Evolutionary conservation across 30 jellyfish, hydroid and myxozoan genomes (phyloP).

Genomic region (Mastigias papua): DNA sequence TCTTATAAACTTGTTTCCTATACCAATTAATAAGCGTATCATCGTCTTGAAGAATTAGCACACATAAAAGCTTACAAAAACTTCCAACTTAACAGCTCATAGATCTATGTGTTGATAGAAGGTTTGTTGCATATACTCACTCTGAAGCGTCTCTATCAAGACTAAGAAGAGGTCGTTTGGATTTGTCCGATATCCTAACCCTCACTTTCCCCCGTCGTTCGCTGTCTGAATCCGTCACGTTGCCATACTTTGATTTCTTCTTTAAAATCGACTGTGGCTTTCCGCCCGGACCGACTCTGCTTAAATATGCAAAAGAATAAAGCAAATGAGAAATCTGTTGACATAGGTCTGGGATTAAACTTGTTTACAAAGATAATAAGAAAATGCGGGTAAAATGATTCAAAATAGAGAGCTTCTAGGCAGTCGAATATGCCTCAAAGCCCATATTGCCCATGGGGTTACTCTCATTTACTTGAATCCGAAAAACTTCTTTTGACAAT

Average conservation of each 20-base stretch:
- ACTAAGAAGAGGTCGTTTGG: conserved; percentile 69
- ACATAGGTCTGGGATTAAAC: too few species aligned
- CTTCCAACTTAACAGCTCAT: too few species aligned
- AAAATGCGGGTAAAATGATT: too few species aligned
- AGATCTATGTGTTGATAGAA: too few species aligned
- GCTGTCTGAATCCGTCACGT: conserved; percentile 76
- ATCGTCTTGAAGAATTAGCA: background rate
- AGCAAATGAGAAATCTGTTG: background rate
- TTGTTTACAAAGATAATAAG: too few species aligned
- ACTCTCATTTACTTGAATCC: too few species aligned
- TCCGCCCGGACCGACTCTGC: conserved; percentile 92
- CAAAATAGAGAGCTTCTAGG: too few species aligned
- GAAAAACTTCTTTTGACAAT: too few species aligned
- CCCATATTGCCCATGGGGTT: too few species aligned
- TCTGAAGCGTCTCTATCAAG: conserved; percentile 71
- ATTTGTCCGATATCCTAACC: conserved; percentile 76
- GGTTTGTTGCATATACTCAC: conserved; percentile 21
- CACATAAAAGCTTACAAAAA: background rate
- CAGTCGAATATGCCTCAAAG: too few species aligned
- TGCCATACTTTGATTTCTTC: conserved; percentile 89
- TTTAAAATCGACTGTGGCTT: conserved; percentile 81
- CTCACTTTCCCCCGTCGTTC: conserved; percentile 76
- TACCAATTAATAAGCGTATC: too few species aligned
- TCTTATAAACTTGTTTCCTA: too few species aligned
- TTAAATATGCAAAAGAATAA: conserved; percentile 7